These are phyloP conservation scores for Clitarchus hookeri DNA, from an alignment of 2,888 invertebrate genomes.

Conservation along the genomic window DNA sequence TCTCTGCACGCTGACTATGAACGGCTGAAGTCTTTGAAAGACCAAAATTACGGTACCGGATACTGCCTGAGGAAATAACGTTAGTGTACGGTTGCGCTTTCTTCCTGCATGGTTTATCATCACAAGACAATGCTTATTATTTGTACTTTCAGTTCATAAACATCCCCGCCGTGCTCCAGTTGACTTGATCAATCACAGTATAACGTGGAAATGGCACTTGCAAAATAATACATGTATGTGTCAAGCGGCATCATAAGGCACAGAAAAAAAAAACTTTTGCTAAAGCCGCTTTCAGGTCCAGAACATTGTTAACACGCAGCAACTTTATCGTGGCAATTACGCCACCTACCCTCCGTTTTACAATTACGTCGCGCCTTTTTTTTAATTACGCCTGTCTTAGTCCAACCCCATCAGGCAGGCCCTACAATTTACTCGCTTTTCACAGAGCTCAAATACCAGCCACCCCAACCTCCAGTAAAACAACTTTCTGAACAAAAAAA, in stretches of 20 bases:
- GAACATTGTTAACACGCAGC: not conserved
- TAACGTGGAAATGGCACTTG: too few relatives aligned
- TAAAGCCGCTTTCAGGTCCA: not conserved
- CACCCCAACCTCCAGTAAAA: not conserved
- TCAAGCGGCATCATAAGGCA: not conserved
- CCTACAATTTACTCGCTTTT: constrained; percentile 8
- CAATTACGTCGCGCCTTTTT: not conserved
- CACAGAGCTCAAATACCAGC: not conserved
- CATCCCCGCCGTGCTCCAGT: too few relatives aligned
- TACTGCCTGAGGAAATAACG: too few relatives aligned
- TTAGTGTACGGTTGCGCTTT: too few relatives aligned
- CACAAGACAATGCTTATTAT: too few relatives aligned
- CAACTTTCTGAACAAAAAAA: not conserved
- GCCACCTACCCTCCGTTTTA: not conserved
- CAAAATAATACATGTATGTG: too few relatives aligned
- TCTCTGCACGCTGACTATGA: too few relatives aligned
- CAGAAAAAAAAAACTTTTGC: not conserved
- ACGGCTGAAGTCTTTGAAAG: too few relatives aligned
- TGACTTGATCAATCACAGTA: too few relatives aligned
- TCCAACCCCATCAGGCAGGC: not conserved
- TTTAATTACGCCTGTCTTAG: not conserved
- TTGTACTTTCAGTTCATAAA: too few relatives aligned
- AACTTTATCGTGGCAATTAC: not conserved
- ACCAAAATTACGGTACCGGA: too few relatives aligned
- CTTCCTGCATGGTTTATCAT: too few relatives aligned